phyloP scores from a whole-genome alignment of 2,113 vertebrate genomes.

The Corythaixoides concolor region DNA sequence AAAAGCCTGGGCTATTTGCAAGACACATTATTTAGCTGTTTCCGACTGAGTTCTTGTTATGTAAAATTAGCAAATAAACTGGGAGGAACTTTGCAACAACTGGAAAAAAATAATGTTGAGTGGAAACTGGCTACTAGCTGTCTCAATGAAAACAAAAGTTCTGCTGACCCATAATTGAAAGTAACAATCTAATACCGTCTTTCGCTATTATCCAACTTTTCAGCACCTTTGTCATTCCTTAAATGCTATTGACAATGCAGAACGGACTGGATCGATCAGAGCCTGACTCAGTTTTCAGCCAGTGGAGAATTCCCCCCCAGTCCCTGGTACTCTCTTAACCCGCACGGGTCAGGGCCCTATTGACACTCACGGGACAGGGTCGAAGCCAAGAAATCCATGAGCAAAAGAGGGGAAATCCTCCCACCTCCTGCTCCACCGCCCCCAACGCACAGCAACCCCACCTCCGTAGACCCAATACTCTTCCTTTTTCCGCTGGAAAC shows the following conservation, averaged over 20 bases:
- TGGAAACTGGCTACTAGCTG: neutral
- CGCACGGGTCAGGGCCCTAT: rapidly evolving
- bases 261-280: rapidly evolving
- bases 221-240: neutral
- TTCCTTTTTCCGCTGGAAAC: neutral
- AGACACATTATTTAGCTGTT: rapidly evolving
- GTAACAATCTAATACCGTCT: rapidly evolving
- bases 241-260: rapidly evolving
- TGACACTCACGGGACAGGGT: rapidly evolving
- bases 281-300: neutral
- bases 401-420: neutral
- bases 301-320: rapidly evolving
- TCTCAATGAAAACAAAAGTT: neutral
- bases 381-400: neutral
- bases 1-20: neutral
- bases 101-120: neutral
- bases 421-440: neutral
- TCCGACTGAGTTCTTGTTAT: neutral
- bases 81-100: neutral
- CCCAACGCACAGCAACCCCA: rapidly evolving
- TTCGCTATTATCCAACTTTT: rapidly evolving
- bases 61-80: neutral
- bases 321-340: rapidly evolving
- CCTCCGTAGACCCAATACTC: rapidly evolving
- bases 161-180: neutral